Base-by-base conservation (phyloP, 92 coral and sea anemone species). In the Hydrozoanthus gracilis region DNA sequence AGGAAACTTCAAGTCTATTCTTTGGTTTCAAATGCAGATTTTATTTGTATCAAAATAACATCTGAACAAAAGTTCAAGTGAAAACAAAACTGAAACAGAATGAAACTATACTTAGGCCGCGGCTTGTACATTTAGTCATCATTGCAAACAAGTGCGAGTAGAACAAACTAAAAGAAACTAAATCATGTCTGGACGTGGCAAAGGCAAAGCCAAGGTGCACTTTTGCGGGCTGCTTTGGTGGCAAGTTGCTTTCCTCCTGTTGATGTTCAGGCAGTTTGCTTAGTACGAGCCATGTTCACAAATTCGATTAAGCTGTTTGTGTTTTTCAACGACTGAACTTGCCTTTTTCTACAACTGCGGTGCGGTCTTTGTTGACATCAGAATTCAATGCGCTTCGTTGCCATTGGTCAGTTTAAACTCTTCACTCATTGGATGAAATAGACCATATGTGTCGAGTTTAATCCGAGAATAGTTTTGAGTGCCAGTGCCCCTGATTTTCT, bases 221-320 rank as follows among this genome's bases (percentile, higher is more conserved):
- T 95, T 90, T 95, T 95, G 51, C 98, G 98, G 86, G 98, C 98
- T 82, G 98, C 98, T 56, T 56, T 56, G 15, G 64, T 56, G 3
- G 64, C 64, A 56, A 56, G 64, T 56, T 56, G 64, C 15, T 56
- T 56, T 91, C 96, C 98, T 83, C 98, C 98, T 71, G 98, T 95
- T 44, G 98, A 93, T 93, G 91, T 93, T 79, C 64, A 93, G 35
- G 98, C 98, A 51, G 96, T 93, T 90, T 95, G 98, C 95, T 95
- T 95, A 20, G 96, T 93, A 86, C 96, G 98, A 64, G 98, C 96
- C 98, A 93, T 95, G 75, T 75, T 75, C 39, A 20, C 61, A 47
- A 51, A 17, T 47, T 61, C 45, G 83, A 61, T 77, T 7, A 10
- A 71, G 17, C 60, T 3, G 79, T 15, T 48, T n/a, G 49, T 75